Evolutionary conservation across 2,797 vertebrate genomes (phyloP).

Genomic region (Rousettus madagascariensis): DNA sequence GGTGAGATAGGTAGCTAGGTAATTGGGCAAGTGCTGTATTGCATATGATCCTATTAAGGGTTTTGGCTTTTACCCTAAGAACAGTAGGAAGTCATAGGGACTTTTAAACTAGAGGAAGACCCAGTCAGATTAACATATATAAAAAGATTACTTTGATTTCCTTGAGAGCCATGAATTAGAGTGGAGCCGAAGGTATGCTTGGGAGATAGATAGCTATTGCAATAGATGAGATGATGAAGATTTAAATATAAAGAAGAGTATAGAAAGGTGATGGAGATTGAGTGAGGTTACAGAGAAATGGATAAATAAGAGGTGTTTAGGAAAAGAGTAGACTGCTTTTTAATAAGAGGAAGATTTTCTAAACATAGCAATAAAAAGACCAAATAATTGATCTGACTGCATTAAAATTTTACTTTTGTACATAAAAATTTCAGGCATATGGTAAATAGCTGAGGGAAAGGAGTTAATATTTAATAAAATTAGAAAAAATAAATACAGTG

Average conservation of each 20-base stretch:
- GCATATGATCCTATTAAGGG: neutral
- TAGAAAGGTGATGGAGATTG: neutral
- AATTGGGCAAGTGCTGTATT: neutral
- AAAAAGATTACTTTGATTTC: neutral
- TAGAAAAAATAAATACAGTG: neutral
- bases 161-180: neutral
- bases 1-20: neutral
- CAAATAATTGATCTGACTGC: neutral
- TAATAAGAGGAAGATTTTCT: neutral
- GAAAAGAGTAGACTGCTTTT: neutral
- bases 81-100: neutral
- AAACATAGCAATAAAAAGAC: neutral
- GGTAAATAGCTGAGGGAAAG: neutral
- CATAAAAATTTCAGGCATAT: neutral
- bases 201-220: neutral
- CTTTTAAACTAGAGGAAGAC: neutral
- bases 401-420: slow-evolving; percentile 19
- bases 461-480: slow-evolving; percentile 32
- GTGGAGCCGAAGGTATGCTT: neutral
- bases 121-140: neutral
- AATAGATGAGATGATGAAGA: neutral
- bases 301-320: neutral
- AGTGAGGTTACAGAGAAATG: neutral
- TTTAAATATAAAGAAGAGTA: neutral
- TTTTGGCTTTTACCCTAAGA: neutral